Conservation (phyloP, 2,797 vertebrate genomes). For the Girardinus metallicus region DNA sequence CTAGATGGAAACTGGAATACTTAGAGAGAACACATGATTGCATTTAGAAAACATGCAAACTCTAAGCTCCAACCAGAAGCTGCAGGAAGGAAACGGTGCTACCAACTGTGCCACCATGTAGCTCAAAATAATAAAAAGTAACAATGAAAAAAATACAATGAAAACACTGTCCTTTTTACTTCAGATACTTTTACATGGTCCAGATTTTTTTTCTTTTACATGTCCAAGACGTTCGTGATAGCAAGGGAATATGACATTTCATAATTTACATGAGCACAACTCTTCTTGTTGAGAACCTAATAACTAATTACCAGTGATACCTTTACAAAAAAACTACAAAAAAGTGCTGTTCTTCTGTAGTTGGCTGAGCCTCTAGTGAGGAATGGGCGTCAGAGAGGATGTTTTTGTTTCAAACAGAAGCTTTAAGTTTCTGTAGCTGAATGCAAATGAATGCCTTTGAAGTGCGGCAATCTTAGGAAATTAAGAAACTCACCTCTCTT, state of each 20-base stretch:
- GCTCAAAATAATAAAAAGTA: not conserved
- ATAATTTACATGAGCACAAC: conserved; percentile 49
- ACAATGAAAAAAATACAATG: not conserved
- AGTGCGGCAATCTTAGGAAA: conserved; percentile 64
- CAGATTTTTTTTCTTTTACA: not conserved
- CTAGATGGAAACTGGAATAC: not conserved
- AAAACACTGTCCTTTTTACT: not conserved
- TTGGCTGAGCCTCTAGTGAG: conserved; percentile 46
- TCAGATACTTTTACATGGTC: not conserved
- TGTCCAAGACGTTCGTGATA: not conserved
- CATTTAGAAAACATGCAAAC: not conserved
- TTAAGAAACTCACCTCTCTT: conserved; percentile 41
- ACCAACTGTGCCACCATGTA: not conserved
- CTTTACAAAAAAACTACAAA: conserved; percentile 27
- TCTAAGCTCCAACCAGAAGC: not conserved
- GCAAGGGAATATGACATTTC: conserved; percentile 36
- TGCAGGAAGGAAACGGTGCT: not conserved
- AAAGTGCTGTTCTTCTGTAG: conserved; percentile 36
- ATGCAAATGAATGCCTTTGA: conserved; percentile 75
- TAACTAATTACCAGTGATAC: conserved; percentile 55
- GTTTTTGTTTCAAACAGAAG: conserved; percentile 68
- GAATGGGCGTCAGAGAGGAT: conserved; percentile 50
- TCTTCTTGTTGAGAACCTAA: conserved; percentile 46
- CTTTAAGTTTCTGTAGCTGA: conserved; percentile 61
- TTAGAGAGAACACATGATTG: not conserved